phyloP scores from a whole-genome alignment of 2,113 vertebrate species.

The Microcebus lehilahytsara region DNA sequence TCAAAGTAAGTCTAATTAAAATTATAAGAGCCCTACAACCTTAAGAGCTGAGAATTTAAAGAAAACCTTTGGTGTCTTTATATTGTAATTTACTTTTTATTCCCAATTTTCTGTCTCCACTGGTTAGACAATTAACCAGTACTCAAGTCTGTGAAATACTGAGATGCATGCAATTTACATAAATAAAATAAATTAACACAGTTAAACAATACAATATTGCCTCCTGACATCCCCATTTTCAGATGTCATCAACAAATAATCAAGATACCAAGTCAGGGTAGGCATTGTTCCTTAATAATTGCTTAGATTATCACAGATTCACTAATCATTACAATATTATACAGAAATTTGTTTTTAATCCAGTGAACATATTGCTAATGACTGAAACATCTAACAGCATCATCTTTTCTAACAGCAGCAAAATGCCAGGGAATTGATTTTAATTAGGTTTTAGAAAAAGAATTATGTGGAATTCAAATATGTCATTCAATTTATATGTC shows the following conservation, averaged over 20 bases:
- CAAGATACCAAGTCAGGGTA: constrained; percentile 70
- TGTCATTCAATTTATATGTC: constrained; percentile 76
- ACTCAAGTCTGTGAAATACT: constrained; percentile 68
- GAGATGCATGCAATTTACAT: constrained; percentile 73
- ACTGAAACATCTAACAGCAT: constrained; percentile 79
- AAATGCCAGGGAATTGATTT: constrained; percentile 82
- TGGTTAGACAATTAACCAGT: constrained; percentile 74
- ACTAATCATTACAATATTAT: constrained; percentile 77
- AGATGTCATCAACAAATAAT: constrained; percentile 74
- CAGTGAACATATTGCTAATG: constrained; percentile 83
- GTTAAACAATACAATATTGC: constrained; percentile 64
- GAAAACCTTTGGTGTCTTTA: constrained; percentile 67
- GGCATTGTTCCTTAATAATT: constrained; percentile 77
- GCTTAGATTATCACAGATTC: constrained; percentile 76
- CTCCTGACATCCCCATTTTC: constrained; percentile 74
- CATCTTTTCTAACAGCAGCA: constrained; percentile 81
- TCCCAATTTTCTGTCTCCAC: constrained; percentile 46
- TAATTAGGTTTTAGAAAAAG: constrained; percentile 81
- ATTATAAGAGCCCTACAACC: constrained; percentile 58
- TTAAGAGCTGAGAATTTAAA: constrained; percentile 57
- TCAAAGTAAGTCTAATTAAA: constrained; percentile 76
- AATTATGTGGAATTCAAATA: constrained; percentile 79
- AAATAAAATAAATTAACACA: constrained; percentile 70
- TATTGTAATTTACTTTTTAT: constrained; percentile 68
- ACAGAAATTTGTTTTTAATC: constrained; percentile 83